These are phyloP conservation scores for Gymnocypris eckloni DNA, from an alignment of 2,797 vertebrate genomes.

Conservation along the genomic window DNA sequence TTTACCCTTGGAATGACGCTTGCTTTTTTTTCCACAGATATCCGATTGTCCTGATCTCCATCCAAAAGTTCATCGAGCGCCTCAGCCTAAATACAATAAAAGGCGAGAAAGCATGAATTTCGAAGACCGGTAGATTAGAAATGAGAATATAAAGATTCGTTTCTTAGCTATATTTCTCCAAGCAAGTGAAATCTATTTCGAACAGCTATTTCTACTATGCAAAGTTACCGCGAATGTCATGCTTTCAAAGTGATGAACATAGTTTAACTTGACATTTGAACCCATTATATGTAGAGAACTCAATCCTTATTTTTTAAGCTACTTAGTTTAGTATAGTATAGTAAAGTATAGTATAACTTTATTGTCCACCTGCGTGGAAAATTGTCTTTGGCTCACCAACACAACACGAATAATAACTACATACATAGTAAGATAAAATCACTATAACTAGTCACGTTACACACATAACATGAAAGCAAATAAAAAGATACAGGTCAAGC, in stretches of 20 bases:
- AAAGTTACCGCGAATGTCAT: background rate
- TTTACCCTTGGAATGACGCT: slow-evolving; percentile 81
- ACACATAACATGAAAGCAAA: no score
- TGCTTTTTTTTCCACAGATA: slow-evolving; percentile 79
- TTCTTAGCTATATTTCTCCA: background rate
- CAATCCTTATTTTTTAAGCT: background rate
- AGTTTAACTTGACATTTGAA: background rate
- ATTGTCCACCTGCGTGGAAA: no score
- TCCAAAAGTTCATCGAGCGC: slow-evolving; percentile 76
- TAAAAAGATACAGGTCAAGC: no score
- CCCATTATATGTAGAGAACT: background rate
- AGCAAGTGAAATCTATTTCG: background rate
- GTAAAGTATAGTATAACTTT: no score
- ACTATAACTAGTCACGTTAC: no score
- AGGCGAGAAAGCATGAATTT: background rate
- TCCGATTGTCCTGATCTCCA: slow-evolving; percentile 62
- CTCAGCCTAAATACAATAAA: slow-evolving; percentile 67
- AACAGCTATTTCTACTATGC: background rate
- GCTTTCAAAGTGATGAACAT: background rate
- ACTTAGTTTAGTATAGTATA: background rate
- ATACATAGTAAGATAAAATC: no score
- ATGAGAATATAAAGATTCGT: background rate
- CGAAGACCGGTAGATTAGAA: background rate
- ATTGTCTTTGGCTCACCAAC: no score
- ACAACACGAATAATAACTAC: no score